Evolutionary conservation across 2,888 invertebrate species (phyloP).

Genomic region (Phytoseiulus persimilis): DNA sequence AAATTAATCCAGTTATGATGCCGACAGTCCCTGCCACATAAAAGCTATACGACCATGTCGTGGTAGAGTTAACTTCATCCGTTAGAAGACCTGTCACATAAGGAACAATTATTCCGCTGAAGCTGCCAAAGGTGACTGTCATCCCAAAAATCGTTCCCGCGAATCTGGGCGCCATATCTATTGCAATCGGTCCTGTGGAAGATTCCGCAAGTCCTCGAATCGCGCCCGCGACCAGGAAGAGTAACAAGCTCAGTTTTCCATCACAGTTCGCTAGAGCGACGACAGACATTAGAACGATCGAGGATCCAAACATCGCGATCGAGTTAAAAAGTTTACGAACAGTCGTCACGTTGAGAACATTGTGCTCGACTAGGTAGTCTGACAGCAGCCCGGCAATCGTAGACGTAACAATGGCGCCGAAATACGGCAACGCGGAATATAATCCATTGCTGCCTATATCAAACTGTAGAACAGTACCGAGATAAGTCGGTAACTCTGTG

Average conservation of each 20-base stretch:
- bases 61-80: constrained; percentile 58
- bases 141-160: constrained; percentile 77
- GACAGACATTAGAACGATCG: constrained; percentile 50
- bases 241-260: constrained; percentile 64
- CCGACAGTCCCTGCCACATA: constrained; percentile 64
- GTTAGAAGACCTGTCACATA: constrained; percentile 64
- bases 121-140: constrained; percentile 68
- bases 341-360: constrained; percentile 54
- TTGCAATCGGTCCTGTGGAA: constrained; percentile 59
- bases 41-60: constrained; percentile 66
- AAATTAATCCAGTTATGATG: constrained; percentile 62
- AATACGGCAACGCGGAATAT: constrained; percentile 61
- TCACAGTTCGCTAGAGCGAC: constrained; percentile 57
- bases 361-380: constrained; percentile 59
- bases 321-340: constrained; percentile 63
- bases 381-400: constrained; percentile 63
- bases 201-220: constrained; percentile 65
- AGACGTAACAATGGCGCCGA: constrained; percentile 63
- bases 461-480: constrained; percentile 63
- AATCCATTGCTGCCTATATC: constrained; percentile 58
- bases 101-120: constrained; percentile 71
- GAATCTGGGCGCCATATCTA: constrained; percentile 73
- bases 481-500: constrained; percentile 69
- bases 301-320: constrained; percentile 53
- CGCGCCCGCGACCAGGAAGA: constrained; percentile 66